Evolutionary conservation across 2,113 vertebrate species (phyloP).

Genomic region (Cyprinus carpio): DNA sequence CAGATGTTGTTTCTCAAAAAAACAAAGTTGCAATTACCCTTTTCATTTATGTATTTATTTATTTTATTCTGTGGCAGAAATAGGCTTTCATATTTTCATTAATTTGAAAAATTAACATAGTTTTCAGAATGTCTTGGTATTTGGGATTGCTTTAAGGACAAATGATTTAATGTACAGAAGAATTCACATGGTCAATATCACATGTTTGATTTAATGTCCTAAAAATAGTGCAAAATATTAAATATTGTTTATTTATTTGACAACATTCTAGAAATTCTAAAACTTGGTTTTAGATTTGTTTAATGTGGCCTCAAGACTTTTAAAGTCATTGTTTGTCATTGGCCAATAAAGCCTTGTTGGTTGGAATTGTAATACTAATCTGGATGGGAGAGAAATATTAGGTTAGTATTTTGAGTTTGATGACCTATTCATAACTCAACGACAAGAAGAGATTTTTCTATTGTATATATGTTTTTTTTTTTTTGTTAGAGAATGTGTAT

Average conservation of each 20-base stretch:
- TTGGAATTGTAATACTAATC: conserved; percentile 8
- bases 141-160: neutral
- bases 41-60: too few relatives aligned
- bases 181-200: neutral
- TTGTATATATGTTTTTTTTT: neutral
- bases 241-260: neutral
- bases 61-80: neutral
- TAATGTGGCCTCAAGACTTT: neutral
- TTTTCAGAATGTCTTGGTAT: neutral
- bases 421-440: neutral
- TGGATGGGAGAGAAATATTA: neutral
- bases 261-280: neutral
- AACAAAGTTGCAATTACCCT: too few relatives aligned
- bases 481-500: neutral
- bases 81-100: neutral
- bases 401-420: neutral
- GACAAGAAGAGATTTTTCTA: neutral
- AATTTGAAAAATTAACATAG: neutral
- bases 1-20: too few relatives aligned
- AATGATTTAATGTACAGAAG: neutral
- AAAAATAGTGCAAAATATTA: neutral
- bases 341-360: neutral
- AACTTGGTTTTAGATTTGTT: neutral
- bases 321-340: neutral
- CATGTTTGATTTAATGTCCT: neutral